Evolutionary conservation across 2,888 invertebrate species (phyloP).

Genomic region (Drosophila mimetica): DNA sequence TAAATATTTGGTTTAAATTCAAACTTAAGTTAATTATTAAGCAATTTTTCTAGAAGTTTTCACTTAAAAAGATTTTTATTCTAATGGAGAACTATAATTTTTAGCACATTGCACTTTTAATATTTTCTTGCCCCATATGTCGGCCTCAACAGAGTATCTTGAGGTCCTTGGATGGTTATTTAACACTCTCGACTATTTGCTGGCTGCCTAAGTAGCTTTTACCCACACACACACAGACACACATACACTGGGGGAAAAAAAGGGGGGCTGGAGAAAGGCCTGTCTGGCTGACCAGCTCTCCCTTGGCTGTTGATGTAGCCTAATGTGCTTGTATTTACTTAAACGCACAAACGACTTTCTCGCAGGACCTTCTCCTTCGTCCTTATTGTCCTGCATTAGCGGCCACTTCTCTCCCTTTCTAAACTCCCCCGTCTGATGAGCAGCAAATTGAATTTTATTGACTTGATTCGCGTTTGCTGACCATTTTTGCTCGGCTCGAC

Average conservation of each 20-base stretch:
- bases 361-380: constrained; percentile 11
- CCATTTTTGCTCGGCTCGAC: constrained; percentile 19
- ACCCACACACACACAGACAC: constrained; percentile 4
- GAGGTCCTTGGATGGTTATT: background rate
- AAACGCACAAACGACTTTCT: constrained; percentile 60
- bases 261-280: background rate
- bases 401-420: constrained; percentile 42
- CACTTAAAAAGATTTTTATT: too few relatives aligned
- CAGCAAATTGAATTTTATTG: constrained; percentile 76
- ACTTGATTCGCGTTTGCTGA: constrained; percentile 61
- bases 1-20: too few relatives aligned
- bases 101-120: background rate
- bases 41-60: too few relatives aligned
- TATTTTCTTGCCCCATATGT: background rate
- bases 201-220: constrained; percentile 57
- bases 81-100: too few relatives aligned
- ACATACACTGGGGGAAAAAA: constrained; percentile 4
- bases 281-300: background rate
- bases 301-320: constrained; percentile 39
- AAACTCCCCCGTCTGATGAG: constrained; percentile 56
- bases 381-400: constrained; percentile 56
- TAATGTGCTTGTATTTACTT: constrained; percentile 77
- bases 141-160: background rate
- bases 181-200: constrained; percentile 7
- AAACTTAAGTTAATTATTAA: too few relatives aligned